Conservation (phyloP, 1,140 invertebrate genomes). For the Bombyx mori region ASM3026992v2 NC_085124.1:6992501-6993000, state of each 20-base stretch:
- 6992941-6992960: too few species aligned
- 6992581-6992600: constrained; percentile 23
- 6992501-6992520: neutral
- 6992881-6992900: too few species aligned
- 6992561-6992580: constrained; percentile 6
- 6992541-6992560: neutral
- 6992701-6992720: constrained; percentile 49
- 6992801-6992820: too few species aligned
- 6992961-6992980: too few species aligned
- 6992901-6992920: too few species aligned
- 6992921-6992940: too few species aligned
- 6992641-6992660: constrained; percentile 30
- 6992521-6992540: neutral
- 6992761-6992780: constrained; percentile 55
- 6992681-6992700: constrained; percentile 52
- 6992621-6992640: constrained; percentile 31
- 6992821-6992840: too few species aligned
- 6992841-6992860: too few species aligned
- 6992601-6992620: constrained; percentile 28
- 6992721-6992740: constrained; percentile 50
- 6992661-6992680: constrained; percentile 31
- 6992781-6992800: constrained; percentile 16
- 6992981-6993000: too few species aligned
- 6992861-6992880: too few species aligned
- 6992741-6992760: constrained; percentile 58